phyloP scores from a whole-genome alignment of 2,888 invertebrate species.

The Microctonus aethiopoides region DNA sequence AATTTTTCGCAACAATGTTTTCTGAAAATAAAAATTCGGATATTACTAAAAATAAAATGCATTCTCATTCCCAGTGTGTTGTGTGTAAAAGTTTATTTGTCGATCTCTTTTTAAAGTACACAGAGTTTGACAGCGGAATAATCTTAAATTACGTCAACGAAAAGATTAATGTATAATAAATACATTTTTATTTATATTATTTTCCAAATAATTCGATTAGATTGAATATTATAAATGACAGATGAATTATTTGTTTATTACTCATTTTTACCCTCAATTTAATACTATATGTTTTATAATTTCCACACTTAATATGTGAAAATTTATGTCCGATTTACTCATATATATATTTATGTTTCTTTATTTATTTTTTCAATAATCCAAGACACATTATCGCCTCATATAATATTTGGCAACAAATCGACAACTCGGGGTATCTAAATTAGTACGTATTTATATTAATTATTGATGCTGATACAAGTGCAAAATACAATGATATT shows the following conservation, averaged over 20 bases:
- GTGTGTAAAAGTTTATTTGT: conserved; percentile 49
- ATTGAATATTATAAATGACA: conserved; percentile 38
- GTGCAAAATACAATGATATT: conserved; percentile 30
- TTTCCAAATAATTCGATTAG: not conserved
- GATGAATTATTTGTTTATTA: conserved; percentile 19
- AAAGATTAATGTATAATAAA: not conserved
- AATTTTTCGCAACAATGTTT: no score
- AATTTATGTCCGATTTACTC: conserved; percentile 18
- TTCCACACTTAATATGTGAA: conserved; percentile 19
- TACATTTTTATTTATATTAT: not conserved
- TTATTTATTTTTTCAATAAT: conserved; percentile 20
- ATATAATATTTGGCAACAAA: conserved; percentile 54
- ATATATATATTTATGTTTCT: no score
- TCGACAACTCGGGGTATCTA: conserved; percentile 39
- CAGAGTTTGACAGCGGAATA: conserved; percentile 45
- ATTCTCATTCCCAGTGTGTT: not conserved
- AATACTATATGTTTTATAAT: conserved; percentile 17
- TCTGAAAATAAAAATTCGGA: no score
- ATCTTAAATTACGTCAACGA: conserved; percentile 24
- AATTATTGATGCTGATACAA: conserved; percentile 26
- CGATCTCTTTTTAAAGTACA: conserved; percentile 46
- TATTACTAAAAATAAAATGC: not conserved
- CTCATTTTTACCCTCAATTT: no score
- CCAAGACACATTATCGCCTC: conserved; percentile 43
- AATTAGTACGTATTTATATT: conserved; percentile 36